Conservation (phyloP, 2,797 vertebrate species). For the Platyrinchus mystaceus region DNA sequence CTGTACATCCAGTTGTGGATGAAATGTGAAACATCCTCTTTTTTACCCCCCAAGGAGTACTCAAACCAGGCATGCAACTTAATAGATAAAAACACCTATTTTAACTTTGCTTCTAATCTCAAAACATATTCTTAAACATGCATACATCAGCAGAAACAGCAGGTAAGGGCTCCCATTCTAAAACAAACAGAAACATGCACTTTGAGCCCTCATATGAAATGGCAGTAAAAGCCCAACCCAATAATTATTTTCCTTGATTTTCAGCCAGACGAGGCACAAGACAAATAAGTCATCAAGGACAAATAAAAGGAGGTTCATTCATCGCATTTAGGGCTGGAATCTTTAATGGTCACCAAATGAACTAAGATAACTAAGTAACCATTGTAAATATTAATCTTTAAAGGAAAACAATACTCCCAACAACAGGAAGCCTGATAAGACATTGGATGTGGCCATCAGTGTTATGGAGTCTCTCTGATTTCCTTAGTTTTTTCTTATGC, state of each 20-base stretch:
- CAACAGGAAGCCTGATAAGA: slow-evolving; percentile 69
- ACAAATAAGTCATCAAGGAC: slow-evolving; percentile 67
- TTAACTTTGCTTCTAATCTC: neutral
- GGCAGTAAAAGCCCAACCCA: slow-evolving; percentile 63
- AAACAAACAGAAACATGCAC: slow-evolving; percentile 43
- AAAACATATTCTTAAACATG: neutral
- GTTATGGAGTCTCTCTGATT: slow-evolving; percentile 57
- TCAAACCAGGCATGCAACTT: neutral
- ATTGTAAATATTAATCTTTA: slow-evolving; percentile 72
- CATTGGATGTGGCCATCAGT: slow-evolving; percentile 60
- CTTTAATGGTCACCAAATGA: slow-evolving; percentile 59
- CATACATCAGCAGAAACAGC: slow-evolving; percentile 2
- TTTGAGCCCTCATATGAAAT: slow-evolving; percentile 48
- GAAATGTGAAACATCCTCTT: neutral
- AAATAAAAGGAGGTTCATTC: slow-evolving; percentile 71
- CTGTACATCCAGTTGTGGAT: neutral
- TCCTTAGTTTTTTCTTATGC: slow-evolving; percentile 61
- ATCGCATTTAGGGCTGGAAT: slow-evolving; percentile 57
- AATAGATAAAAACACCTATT: neutral
- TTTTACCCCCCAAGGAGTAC: neutral
- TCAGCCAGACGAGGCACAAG: slow-evolving; percentile 61
- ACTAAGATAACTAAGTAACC: slow-evolving; percentile 68
- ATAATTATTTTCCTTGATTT: slow-evolving; percentile 69
- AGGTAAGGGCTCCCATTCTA: neutral
- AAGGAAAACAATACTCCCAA: slow-evolving; percentile 68